These are phyloP conservation scores for Incurvaria masculella DNA, from an alignment of 2,888 invertebrate genomes.

Conservation along the genomic window DNA sequence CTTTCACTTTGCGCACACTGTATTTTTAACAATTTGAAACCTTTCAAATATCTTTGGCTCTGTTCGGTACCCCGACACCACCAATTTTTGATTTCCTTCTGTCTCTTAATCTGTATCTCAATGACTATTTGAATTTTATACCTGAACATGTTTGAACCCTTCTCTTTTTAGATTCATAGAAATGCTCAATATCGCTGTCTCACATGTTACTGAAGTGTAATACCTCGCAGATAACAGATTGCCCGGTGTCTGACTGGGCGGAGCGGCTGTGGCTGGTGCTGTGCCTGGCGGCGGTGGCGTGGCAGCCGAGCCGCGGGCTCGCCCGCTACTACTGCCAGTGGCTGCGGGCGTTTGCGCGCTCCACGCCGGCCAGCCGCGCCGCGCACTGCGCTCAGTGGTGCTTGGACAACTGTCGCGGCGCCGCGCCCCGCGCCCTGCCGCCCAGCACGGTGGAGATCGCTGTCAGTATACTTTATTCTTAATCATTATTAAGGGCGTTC, in stretches of 20 bases:
- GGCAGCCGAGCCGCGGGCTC: constrained; percentile 83
- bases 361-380: constrained; percentile 21
- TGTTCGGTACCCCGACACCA: too few relatives aligned
- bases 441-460: constrained; percentile 93
- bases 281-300: constrained; percentile 87
- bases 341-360: constrained; percentile 34
- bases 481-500: too few relatives aligned
- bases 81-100: too few relatives aligned
- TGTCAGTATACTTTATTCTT: constrained; percentile 65
- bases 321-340: constrained; percentile 70
- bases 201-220: background rate
- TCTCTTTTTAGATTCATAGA: too few relatives aligned
- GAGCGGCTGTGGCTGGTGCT: constrained; percentile 87
- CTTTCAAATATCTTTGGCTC: too few relatives aligned
- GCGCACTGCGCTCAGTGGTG: constrained; percentile 93
- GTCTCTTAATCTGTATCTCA: too few relatives aligned
- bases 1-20: too few relatives aligned
- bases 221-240: constrained; percentile 64
- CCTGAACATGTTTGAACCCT: too few relatives aligned
- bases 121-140: too few relatives aligned
- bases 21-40: too few relatives aligned
- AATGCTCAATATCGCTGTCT: too few relatives aligned
- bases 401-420: constrained; percentile 87
- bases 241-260: constrained; percentile 79
- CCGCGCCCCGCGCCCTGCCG: constrained; percentile 78